phyloP scores from a whole-genome alignment of 2,888 invertebrate species.

The Dinocampus coccinellae region DNA sequence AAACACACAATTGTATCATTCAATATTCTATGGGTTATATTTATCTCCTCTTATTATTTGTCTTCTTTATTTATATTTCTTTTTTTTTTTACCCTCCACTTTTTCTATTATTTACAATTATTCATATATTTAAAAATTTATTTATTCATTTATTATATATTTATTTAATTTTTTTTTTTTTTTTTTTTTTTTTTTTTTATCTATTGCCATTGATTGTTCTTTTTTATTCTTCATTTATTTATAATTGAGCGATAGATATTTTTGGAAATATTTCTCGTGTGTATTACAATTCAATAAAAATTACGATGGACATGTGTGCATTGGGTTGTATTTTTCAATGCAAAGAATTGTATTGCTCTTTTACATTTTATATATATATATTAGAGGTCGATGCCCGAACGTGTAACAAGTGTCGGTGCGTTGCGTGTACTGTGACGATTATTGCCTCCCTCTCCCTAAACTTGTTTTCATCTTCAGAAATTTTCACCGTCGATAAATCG shows the following conservation, averaged over 20 bases:
- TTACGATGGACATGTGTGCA: too few relatives aligned
- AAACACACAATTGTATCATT: conserved; percentile 61
- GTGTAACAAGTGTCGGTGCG: conserved; percentile 50
- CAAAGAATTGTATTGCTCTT: background rate
- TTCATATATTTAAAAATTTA: too few relatives aligned
- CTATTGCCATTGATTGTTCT: too few relatives aligned
- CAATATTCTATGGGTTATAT: conserved; percentile 55
- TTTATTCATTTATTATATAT: too few relatives aligned
- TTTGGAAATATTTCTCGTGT: too few relatives aligned
- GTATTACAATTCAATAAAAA: too few relatives aligned
- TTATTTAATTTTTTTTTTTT: too few relatives aligned
- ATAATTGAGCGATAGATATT: too few relatives aligned
- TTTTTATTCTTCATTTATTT: too few relatives aligned
- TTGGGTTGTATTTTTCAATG: background rate
- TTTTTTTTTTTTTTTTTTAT: too few relatives aligned
- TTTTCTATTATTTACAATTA: too few relatives aligned
- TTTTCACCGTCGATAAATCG: conserved; percentile 33
- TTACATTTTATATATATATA: background rate
- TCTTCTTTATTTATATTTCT: background rate
- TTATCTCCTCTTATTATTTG: background rate
- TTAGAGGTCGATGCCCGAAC: conserved; percentile 54
- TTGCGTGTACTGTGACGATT: conserved; percentile 40
- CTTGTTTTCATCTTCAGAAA: conserved; percentile 28
- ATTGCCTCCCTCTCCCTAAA: conserved; percentile 32
- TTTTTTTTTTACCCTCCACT: too few relatives aligned